A percentile compares a stretch with the other conserved stretches of the same genome.
phyloP scores from a whole-genome alignment of 2,797 vertebrate genomes.

The Leptoclinus maculatus region DNA sequence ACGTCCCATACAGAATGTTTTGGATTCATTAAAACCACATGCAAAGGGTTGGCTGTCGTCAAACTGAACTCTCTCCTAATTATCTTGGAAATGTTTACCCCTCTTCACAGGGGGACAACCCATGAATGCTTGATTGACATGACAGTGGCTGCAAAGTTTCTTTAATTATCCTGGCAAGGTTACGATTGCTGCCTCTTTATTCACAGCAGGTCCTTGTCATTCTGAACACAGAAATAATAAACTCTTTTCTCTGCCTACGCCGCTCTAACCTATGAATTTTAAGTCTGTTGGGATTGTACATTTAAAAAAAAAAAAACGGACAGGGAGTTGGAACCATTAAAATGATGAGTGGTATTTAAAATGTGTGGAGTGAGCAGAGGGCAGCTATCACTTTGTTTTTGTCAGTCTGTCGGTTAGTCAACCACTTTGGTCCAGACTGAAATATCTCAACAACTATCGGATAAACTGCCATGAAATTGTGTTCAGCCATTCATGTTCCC shows the following conservation, averaged over 20 bases:
- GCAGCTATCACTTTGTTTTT: conserved; percentile 8
- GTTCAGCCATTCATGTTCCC: neutral
- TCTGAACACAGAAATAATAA: conserved; percentile 47
- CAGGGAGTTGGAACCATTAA: conserved; percentile 22
- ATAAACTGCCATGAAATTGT: neutral
- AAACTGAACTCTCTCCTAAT: conserved; percentile 59
- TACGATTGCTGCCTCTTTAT: conserved; percentile 51
- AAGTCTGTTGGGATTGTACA: conserved; percentile 32
- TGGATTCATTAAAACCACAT: conserved; percentile 48
- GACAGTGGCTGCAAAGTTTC: conserved; percentile 58
- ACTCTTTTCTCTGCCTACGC: conserved; percentile 37
- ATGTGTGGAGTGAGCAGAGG: conserved; percentile 4
- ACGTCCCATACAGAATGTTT: conserved; percentile 57
- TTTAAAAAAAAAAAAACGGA: conserved; percentile 8
- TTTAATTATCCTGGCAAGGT: conserved; percentile 70
- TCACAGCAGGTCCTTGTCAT: conserved; percentile 58
- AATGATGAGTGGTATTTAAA: conserved; percentile 39
- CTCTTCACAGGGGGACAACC: conserved; percentile 52
- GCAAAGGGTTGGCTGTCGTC: conserved; percentile 57
- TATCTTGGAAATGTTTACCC: conserved; percentile 62
- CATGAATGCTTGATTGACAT: conserved; percentile 65
- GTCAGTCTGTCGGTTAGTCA: neutral
- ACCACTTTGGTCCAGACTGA: neutral
- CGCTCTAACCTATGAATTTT: conserved; percentile 42
- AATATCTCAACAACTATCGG: neutral